Percentiles rank a stretch among this genome's conserved stretches.
phyloP scores from a whole-genome alignment of 2,888 invertebrate genomes.

The Scrobipalpa atriplicella region DNA sequence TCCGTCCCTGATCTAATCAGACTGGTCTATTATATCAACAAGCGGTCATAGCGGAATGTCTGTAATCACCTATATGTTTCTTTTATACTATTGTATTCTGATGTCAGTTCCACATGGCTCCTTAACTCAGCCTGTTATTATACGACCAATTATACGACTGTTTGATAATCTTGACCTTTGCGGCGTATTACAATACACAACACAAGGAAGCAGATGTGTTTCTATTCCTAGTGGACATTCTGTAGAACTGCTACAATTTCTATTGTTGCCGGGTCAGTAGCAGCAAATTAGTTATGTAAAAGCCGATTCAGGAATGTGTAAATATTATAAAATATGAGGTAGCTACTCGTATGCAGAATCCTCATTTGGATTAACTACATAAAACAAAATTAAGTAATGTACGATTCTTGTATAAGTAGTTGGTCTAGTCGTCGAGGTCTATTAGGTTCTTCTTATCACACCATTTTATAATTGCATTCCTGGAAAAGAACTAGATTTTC shows the following conservation, averaged over 20 bases:
- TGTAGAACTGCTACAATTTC: background rate
- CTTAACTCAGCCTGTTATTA: background rate
- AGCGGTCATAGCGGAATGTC: background rate
- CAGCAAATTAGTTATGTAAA: no score
- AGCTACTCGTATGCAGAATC: no score
- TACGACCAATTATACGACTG: background rate
- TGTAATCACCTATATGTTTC: no score
- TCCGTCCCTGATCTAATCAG: background rate
- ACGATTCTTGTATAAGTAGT: no score
- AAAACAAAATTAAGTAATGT: no score
- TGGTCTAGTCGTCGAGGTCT: no score
- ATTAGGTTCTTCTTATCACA: no score
- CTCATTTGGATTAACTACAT: no score
- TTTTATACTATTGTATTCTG: constrained; percentile 2
- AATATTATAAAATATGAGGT: no score
- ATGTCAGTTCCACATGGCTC: background rate
- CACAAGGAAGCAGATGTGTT: background rate
- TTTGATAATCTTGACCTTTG: background rate
- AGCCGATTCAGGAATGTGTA: no score
- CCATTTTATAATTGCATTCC: no score
- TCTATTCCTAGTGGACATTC: background rate
- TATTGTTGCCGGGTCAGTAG: background rate
- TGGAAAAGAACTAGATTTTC: no score
- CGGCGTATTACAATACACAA: background rate
- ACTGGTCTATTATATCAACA: background rate